phyloP scores from a whole-genome alignment of 2,113 vertebrate genomes.

The Gasterosteus aculeatus region DNA sequence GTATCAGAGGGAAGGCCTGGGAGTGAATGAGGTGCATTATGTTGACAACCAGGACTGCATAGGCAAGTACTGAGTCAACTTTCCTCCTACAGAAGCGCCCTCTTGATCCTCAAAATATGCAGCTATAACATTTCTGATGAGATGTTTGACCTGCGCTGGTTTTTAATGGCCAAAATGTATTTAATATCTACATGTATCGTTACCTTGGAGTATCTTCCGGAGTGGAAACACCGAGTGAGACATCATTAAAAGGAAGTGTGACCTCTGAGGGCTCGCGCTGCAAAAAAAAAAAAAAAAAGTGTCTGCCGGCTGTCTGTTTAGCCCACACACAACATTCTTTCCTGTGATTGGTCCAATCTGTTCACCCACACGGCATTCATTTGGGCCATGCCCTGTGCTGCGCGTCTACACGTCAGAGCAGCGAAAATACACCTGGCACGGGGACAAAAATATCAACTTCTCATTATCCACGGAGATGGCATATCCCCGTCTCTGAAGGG shows the following conservation, averaged over 20 bases:
- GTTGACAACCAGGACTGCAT: slow-evolving; percentile 99
- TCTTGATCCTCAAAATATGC: not conserved
- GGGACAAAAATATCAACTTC: slow-evolving; percentile 45
- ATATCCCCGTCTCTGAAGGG: slow-evolving; percentile 38
- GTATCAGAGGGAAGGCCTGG: slow-evolving; percentile 95
- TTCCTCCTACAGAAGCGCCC: not conserved
- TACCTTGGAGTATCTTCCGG: not conserved
- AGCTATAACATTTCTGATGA: not conserved
- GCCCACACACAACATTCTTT: slow-evolving; percentile 26
- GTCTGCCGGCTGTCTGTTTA: slow-evolving; percentile 21
- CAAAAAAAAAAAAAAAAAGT: slow-evolving; percentile 21
- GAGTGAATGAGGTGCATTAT: slow-evolving; percentile 97
- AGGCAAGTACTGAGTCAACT: slow-evolving; percentile 79
- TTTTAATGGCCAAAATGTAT: slow-evolving; percentile 8
- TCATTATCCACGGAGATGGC: slow-evolving; percentile 50
- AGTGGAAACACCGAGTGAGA: slow-evolving; percentile 11
- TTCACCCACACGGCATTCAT: slow-evolving; percentile 37
- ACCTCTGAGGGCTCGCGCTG: slow-evolving; percentile 37
- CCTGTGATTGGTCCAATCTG: slow-evolving; percentile 19
- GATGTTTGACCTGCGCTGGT: slow-evolving; percentile 7
- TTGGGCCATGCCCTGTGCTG: slow-evolving; percentile 32
- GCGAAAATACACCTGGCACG: slow-evolving; percentile 42
- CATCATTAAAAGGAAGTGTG: slow-evolving; percentile 43
- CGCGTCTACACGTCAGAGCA: slow-evolving; percentile 35
- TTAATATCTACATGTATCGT: not conserved